Evolutionary conservation across 2,113 vertebrate species (phyloP).

Genomic region (Prochilodus magdalenae): DNA sequence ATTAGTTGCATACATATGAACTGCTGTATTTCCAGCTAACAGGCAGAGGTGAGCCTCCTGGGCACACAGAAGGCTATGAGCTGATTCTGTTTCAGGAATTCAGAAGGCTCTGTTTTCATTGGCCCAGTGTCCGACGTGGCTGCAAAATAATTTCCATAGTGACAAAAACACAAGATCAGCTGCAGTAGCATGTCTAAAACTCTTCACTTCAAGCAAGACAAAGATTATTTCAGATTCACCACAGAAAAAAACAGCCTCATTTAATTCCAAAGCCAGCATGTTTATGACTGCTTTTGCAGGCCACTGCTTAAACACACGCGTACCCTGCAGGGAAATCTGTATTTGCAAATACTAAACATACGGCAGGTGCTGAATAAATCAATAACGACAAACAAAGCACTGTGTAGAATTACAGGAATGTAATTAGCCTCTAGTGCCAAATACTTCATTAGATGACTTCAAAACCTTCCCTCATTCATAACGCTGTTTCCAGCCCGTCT

Average conservation of each 20-base stretch:
- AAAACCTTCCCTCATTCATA: background rate
- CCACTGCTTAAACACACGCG: background rate
- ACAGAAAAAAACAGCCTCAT: background rate
- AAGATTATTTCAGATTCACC: background rate
- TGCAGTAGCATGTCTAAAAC: background rate
- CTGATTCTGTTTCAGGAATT: slow-evolving; percentile 29
- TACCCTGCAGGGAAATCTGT: background rate
- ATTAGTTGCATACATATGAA: background rate
- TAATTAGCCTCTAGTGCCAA: slow-evolving; percentile 26
- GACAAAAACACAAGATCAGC: background rate
- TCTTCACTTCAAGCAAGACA: background rate
- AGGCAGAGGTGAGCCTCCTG: background rate
- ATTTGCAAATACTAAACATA: background rate
- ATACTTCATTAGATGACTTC: slow-evolving; percentile 24
- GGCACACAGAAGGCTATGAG: background rate
- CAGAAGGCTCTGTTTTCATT: slow-evolving; percentile 31
- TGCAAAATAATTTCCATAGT: slow-evolving; percentile 2
- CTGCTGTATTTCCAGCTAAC: slow-evolving; percentile 14
- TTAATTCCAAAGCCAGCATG: background rate
- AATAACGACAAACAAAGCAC: slow-evolving; percentile 8
- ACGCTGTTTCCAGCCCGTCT: background rate
- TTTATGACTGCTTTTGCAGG: background rate
- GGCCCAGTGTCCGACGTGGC: slow-evolving; percentile 1
- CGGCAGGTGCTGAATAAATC: slow-evolving; percentile 12
- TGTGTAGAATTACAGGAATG: slow-evolving; percentile 30